Evolutionary conservation across 2,797 vertebrate species (phyloP), one percentile per base, ranked within the genome.

Genomic region (Paratrypauchen microcephalus): DNA sequence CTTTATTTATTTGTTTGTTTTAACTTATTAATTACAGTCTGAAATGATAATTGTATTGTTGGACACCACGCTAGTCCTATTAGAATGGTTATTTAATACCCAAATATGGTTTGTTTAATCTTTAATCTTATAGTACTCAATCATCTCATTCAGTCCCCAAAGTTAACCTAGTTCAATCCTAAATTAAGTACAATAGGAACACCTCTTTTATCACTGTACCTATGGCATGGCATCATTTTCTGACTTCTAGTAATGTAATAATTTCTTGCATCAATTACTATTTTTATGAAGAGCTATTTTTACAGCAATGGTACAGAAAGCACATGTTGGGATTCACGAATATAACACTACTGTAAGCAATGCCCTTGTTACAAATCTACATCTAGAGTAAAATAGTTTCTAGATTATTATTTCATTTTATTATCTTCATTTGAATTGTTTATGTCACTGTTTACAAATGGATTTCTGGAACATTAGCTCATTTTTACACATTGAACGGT

Each of bases 211-310:
- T 76, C 65, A 67, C 63, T 77, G 74, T 78, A 73, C 68, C 81
- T 77, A 55, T 68, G 65, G 75, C 81, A 56, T 30, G 5, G 58
- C 79, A 71, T 80, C 79, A 60, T 41, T 57, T 70, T 81, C 73
- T 66, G 80, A 80, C 74, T 76, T 59, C 30, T 36, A 36, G 12
- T n/a, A 59, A 60, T 60, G 26, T 24, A 71, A 81, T 73, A 75
- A 64, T 71, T 74, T 74, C 74, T 77, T 71, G 74, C 84, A 84
- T 87, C 73, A 76, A 89, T 87, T 75, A 87, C 86, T 91, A 90
- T 92, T 92, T 91, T 92, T 89, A 87, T 92, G 88, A 88, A 89
- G 84, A 92, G 87, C 73, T 91, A 92, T 92, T 92, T 92, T 92
- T 92, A 78, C 90, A 92, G 81, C 86, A 65, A 83, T 83, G 87